Evolutionary conservation across 2,797 vertebrate species (phyloP).

Genomic region (Anabas testudineus): DNA sequence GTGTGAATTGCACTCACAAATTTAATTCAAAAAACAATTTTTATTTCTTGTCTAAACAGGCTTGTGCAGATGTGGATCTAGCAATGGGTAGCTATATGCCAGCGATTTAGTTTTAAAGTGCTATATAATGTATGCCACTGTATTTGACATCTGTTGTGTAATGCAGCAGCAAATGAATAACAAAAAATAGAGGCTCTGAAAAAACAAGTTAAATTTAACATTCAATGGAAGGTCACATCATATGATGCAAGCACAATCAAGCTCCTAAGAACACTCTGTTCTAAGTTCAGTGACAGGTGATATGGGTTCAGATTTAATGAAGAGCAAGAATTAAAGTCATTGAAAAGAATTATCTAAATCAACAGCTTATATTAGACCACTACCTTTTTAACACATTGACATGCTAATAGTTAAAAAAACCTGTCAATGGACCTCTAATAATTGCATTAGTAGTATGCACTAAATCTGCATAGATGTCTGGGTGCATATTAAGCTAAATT

Average conservation of each 20-base stretch:
- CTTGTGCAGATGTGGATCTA: constrained; percentile 6
- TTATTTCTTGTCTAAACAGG: constrained; percentile 45
- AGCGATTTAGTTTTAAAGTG: constrained; percentile 29
- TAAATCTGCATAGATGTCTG: background rate
- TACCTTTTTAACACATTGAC: background rate
- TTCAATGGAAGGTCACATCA: background rate
- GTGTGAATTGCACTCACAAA: constrained; percentile 43
- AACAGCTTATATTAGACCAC: background rate
- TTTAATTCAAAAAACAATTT: constrained; percentile 51
- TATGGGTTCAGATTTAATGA: constrained; percentile 14
- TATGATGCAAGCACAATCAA: constrained; percentile 16
- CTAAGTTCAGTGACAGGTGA: constrained; percentile 14
- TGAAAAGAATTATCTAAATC: background rate
- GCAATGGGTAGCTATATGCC: constrained; percentile 32
- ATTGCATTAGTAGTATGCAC: background rate
- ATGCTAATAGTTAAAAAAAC: background rate
- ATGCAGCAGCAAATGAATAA: constrained; percentile 25
- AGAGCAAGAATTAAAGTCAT: background rate
- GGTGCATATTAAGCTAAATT: background rate
- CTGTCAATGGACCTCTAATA: background rate
- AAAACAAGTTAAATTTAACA: constrained; percentile 16
- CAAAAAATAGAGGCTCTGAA: background rate
- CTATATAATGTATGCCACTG: constrained; percentile 18
- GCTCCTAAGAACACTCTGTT: constrained; percentile 10
- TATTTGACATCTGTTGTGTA: constrained; percentile 27